Conservation (phyloP, 2,113 vertebrate species). For the Pelvicachromis taeniatus region DNA sequence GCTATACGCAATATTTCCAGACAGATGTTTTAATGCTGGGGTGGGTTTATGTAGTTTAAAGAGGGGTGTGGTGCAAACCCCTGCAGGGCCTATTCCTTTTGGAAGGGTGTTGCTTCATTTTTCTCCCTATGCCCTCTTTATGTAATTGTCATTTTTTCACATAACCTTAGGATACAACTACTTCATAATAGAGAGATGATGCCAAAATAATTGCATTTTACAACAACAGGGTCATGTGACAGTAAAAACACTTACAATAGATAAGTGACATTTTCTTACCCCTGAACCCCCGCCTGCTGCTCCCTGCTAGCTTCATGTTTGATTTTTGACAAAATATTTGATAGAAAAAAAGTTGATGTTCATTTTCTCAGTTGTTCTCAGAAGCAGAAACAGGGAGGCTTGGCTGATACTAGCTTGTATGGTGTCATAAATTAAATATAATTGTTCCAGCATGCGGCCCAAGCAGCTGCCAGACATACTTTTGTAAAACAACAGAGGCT, state of each 20-base stretch:
- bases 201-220: not conserved
- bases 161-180: not conserved
- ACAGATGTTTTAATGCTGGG: conserved; percentile 31
- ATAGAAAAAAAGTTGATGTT: not conserved
- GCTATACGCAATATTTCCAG: conserved; percentile 9
- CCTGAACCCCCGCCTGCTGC: not conserved
- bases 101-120: not conserved
- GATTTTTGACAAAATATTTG: not conserved
- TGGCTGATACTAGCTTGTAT: not conserved
- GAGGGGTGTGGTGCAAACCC: not conserved
- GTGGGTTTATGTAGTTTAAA: not conserved
- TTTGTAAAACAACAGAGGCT: not conserved
- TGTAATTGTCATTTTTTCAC: not conserved
- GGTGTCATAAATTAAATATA: not conserved
- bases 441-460: not conserved
- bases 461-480: not conserved
- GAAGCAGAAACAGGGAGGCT: not conserved
- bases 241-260: not conserved
- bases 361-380: not conserved
- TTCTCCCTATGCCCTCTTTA: not conserved
- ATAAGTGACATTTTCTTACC: not conserved
- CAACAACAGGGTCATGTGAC: not conserved
- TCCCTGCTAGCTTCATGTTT: not conserved
- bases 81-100: not conserved
- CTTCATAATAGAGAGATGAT: not conserved